Evolutionary conservation across 2,113 vertebrate genomes (phyloP).

Genomic region (Pithys albifrons): DNA sequence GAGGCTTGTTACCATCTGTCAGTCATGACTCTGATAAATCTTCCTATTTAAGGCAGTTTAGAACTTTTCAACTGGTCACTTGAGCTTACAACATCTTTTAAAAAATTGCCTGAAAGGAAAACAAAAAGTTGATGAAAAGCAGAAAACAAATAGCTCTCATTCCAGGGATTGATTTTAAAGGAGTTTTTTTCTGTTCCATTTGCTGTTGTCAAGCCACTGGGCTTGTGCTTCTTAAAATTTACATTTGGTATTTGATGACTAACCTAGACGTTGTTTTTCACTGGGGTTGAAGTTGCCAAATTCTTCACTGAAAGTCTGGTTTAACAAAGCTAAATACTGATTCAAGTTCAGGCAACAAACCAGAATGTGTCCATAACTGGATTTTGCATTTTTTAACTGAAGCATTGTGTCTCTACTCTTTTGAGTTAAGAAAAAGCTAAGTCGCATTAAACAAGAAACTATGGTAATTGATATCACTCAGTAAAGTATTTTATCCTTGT

Average conservation of each 20-base stretch:
- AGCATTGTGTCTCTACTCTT: neutral
- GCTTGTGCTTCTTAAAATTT: neutral
- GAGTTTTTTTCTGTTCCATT: neutral
- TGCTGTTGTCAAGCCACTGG: neutral
- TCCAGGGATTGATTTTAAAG: neutral
- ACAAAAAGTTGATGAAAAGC: conserved; percentile 14
- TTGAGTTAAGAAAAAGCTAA: neutral
- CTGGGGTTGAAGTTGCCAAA: neutral
- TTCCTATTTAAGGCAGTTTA: conserved; percentile 34
- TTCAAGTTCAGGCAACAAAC: neutral
- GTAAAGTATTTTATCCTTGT: neutral
- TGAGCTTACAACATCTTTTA: conserved; percentile 7
- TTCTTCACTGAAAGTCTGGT: neutral
- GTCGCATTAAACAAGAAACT: neutral
- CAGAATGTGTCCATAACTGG: neutral
- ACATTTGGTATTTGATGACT: neutral
- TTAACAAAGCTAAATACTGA: neutral
- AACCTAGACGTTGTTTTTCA: neutral
- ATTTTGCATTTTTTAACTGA: neutral
- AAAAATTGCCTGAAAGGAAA: conserved; percentile 12
- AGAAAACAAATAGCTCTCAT: neutral
- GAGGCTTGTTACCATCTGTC: neutral
- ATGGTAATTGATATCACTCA: neutral
- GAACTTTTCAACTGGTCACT: conserved; percentile 32
- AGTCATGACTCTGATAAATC: conserved; percentile 39